Base-by-base conservation (phyloP, 1,140 invertebrate genomes). In the Solenopsis fugax region DNA sequence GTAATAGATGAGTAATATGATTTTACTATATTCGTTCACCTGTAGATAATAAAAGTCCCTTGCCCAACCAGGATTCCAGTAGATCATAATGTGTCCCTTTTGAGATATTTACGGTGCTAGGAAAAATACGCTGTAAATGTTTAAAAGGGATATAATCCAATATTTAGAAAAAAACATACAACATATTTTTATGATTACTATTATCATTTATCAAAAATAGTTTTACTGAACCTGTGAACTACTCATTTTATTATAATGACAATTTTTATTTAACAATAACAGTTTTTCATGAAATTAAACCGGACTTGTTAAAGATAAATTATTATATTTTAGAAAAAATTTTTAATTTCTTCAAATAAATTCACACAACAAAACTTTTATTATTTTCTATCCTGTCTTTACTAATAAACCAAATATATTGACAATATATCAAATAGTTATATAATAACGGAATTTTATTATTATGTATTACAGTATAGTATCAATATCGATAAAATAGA, bases 31-130 rank as follows among this genome's bases (percentile, higher is more conserved):
- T 29, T n/a, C n/a, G 2, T 29, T 29, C 29, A 29, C 29, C 29
- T 29, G 29, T 29, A 29, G 29, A 29, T 2, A 29, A 1, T 29
- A 29, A 0, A 29, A 29, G 29, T 29, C 29, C 29, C 29, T 29
- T 29, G 29, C 29, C 29, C 29, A 29, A 29, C 29, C 29, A 29
- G 29, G 29, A 29, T 29, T 29, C 29, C 29, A 29, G 29, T 2
- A 29, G 1, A 9, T 95, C 92, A 92, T 98, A 98, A 5, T 96
- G 95, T 10, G 91, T 84, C 0, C 97, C 96, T 95, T 98, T 98
- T 24, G 96, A 96, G 37, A 97, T 96, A 82, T 96, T 94, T 86
- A 95, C 96, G 10, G 94, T 95, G 71, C 86, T 94, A 1, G 89
- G 84, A 10, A 94, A 72, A 89, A 95, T 91, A 2, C 91, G 65